Percentiles rank a stretch among this genome's conserved stretches.
Conservation (phyloP, 2,888 invertebrate species). For the Watsonalla binaria region DNA sequence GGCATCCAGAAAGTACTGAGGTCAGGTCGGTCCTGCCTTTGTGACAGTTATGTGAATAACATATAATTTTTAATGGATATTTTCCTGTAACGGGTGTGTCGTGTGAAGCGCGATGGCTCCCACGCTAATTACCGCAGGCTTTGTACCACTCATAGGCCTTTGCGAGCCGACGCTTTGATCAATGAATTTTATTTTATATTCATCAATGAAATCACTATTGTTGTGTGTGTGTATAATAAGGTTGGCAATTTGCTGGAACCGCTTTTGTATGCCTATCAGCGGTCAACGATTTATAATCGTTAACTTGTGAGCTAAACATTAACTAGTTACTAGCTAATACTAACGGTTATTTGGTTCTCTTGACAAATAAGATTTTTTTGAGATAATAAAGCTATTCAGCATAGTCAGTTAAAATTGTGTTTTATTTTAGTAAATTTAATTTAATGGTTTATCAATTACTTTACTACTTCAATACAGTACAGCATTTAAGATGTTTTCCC, state of each 20-base stretch:
- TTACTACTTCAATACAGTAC: too few relatives aligned
- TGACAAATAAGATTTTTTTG: too few relatives aligned
- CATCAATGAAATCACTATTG: conserved; percentile 57
- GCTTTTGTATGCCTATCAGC: conserved; percentile 28
- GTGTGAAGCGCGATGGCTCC: conserved; percentile 63
- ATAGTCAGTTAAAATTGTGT: too few relatives aligned
- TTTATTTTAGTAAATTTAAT: too few relatives aligned
- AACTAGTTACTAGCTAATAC: conserved; percentile 1
- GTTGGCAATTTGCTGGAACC: conserved; percentile 32
- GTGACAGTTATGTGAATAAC: not conserved
- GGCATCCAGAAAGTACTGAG: too few relatives aligned
- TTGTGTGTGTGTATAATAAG: conserved; percentile 34
- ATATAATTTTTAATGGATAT: conserved; percentile 52
- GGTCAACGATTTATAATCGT: conserved; percentile 8
- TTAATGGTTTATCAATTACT: too few relatives aligned
- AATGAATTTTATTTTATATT: conserved; percentile 53
- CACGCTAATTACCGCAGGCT: conserved; percentile 63
- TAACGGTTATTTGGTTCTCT: not conserved
- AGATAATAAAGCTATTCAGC: too few relatives aligned
- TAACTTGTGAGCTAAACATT: not conserved
- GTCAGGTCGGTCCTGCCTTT: not conserved
- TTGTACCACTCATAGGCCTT: conserved; percentile 48
- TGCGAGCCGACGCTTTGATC: conserved; percentile 43
- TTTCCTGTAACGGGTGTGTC: conserved; percentile 53
- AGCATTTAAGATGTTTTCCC: too few relatives aligned